Base-by-base conservation (phyloP, 2,797 vertebrate genomes). In the Myotis pilosus region DNA sequence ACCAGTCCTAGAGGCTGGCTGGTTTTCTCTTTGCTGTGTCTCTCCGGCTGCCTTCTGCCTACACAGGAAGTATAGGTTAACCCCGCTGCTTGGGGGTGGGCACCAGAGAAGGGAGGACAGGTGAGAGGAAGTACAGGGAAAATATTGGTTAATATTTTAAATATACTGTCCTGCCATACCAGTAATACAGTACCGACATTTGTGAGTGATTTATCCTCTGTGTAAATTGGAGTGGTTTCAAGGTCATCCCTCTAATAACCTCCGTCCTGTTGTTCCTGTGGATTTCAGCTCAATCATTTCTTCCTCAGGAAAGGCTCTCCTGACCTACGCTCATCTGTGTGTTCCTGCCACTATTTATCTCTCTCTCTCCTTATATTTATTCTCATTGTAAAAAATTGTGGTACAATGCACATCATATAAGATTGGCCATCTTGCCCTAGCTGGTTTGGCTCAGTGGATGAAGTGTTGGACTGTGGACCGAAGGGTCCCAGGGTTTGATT, bases 121-220 rank as follows among this genome's bases (percentile, higher is more conserved):
- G 92, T 83, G 96, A 94, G 71, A 95, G 80, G 25, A 80, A 82
- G 88, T 74, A 55, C 0, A 17, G 30, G 38, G 38, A 47, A 47
- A 79, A 47, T 60, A 78, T 36, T 12, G n/a, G 90, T 83, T 97
- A 79, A 53, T 91, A 92, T 91, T 92, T 92, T 78, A 92, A 88
- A 72, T 81, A 49, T 33, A 76, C 94, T 86, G 79, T 64, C 86
- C 86, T 89, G 93, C 69, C 90, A 91, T 20, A 44, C 57, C 79
- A 83, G 33, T 94, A 92, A 96, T 49, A 87, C 95, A 96, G 82
- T 33, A 49, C 44, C 49, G 19, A 33, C 57, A 12, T 71, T 86
- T 89, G 88, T 80, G 97, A 95, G 41, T 94, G 79, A 96, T 89
- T 87, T 90, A 92, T 90, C 85, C 82, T 91, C 87, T 91, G 90